Evolutionary conservation across 2,888 invertebrate genomes (phyloP).

Genomic region (Schizaphis graminum): DNA sequence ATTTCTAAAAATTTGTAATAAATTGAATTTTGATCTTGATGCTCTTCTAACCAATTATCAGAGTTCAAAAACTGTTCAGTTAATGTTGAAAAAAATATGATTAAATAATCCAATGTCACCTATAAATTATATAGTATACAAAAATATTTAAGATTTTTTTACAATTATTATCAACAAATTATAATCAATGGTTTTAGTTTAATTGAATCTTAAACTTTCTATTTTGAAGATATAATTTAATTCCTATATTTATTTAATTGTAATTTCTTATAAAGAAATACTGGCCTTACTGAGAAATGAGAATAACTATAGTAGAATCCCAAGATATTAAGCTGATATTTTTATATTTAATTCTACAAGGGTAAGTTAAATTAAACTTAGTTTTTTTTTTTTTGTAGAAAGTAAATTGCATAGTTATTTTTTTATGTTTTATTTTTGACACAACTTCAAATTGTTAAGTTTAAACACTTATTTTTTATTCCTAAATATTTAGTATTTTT

Average conservation of each 20-base stretch:
- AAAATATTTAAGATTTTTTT: neutral
- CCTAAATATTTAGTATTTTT: too few relatives aligned
- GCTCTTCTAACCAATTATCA: slow-evolving; percentile 20
- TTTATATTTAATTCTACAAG: too few relatives aligned
- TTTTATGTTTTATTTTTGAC: too few relatives aligned
- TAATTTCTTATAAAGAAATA: neutral
- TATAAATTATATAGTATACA: neutral
- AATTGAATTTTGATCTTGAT: slow-evolving; percentile 3
- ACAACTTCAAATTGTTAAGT: too few relatives aligned
- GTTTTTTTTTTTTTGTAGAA: too few relatives aligned
- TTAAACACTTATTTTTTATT: too few relatives aligned
- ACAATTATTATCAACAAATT: neutral
- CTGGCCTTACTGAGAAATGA: neutral
- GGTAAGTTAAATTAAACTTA: too few relatives aligned
- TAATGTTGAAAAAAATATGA: slow-evolving; percentile 31
- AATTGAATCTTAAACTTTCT: neutral
- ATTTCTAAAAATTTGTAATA: slow-evolving; percentile 42
- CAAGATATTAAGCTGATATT: neutral
- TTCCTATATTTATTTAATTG: neutral
- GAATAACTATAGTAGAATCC: neutral
- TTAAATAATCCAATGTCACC: slow-evolving; percentile 40
- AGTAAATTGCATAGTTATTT: too few relatives aligned
- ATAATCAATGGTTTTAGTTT: neutral
- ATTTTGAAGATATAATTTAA: neutral
- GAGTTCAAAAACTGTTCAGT: slow-evolving; percentile 1